Evolutionary conservation across 2,888 invertebrate species (phyloP).

Genomic region (Micoletzkya japonica): DNA sequence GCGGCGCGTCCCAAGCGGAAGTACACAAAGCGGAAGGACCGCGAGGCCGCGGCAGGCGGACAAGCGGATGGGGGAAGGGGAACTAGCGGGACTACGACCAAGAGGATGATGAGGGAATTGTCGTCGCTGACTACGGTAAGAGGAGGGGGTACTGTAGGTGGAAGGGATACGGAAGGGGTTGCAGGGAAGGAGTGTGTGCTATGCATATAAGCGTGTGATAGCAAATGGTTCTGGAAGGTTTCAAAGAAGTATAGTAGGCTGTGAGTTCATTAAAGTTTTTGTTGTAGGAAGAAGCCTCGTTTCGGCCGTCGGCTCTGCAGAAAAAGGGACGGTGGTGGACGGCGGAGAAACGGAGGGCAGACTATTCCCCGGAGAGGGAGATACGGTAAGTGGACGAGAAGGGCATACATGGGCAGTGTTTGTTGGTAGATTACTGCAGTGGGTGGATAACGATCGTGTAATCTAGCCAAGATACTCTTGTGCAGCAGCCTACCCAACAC

Average conservation of each 20-base stretch:
- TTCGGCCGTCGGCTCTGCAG: slow-evolving; percentile 50
- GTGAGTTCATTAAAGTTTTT: not conserved
- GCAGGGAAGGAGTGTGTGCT: not conserved
- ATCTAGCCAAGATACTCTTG: too few relatives aligned
- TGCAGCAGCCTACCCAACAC: too few relatives aligned
- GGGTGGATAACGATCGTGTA: too few relatives aligned
- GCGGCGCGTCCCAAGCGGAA: slow-evolving; percentile 32
- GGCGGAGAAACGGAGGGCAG: slow-evolving; percentile 47
- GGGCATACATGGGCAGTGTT: too few relatives aligned
- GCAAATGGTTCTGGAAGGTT: too few relatives aligned
- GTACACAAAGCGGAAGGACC: slow-evolving; percentile 40
- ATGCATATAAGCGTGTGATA: too few relatives aligned
- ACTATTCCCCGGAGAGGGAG: slow-evolving; percentile 44
- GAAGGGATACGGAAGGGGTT: slow-evolving; percentile 1
- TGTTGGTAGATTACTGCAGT: not conserved
- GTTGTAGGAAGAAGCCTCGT: slow-evolving; percentile 35
- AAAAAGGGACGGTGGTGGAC: slow-evolving; percentile 56
- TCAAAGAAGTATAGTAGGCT: too few relatives aligned
- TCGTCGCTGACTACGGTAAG: slow-evolving; percentile 7
- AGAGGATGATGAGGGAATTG: not conserved
- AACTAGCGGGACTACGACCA: slow-evolving; percentile 3
- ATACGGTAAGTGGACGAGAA: too few relatives aligned
- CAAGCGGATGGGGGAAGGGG: slow-evolving; percentile 11
- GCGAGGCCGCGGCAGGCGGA: slow-evolving; percentile 11
- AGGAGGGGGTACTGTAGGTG: not conserved